phyloP scores from a whole-genome alignment of 2,113 vertebrate species.

The Epinephelus lanceolatus region DNA sequence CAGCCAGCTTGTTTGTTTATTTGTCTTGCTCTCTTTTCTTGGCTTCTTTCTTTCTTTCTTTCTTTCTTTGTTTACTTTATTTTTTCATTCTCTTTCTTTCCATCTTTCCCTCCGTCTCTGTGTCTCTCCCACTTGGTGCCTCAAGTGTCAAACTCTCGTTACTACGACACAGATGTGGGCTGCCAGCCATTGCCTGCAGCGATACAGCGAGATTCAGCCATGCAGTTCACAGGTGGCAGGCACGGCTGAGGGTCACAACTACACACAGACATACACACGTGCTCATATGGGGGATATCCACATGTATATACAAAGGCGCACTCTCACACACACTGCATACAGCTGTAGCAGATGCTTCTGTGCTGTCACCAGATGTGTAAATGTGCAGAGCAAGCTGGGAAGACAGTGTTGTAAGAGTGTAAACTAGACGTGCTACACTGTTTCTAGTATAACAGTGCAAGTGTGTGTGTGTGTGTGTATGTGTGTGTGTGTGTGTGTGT shows the following conservation, averaged over 20 bases:
- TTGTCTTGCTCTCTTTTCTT: neutral
- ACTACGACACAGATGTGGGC: conserved; percentile 70
- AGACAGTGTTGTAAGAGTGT: conserved; percentile 30
- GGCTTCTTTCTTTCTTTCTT: neutral
- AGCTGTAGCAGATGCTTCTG: conserved; percentile 69
- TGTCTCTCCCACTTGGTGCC: conserved; percentile 26
- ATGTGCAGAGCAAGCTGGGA: conserved; percentile 40
- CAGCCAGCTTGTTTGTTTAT: neutral
- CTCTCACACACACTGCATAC: conserved; percentile 8
- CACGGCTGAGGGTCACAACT: conserved; percentile 60
- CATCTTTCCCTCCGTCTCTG: neutral
- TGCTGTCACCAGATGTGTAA: conserved; percentile 75
- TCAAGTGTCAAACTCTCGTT: conserved; percentile 40
- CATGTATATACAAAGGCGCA: conserved; percentile 43
- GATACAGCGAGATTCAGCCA: conserved; percentile 51
- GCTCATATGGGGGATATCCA: conserved; percentile 29
- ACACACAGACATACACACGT: conserved; percentile 32
- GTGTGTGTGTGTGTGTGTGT: neutral
- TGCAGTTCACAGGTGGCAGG: conserved; percentile 62
- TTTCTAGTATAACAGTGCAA: neutral
- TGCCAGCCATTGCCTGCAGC: conserved; percentile 64
- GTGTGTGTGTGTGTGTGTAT: neutral
- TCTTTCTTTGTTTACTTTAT: neutral
- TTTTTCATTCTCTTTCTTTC: neutral
- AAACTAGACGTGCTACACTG: neutral